Percentiles rank a stretch among this genome's conserved stretches.
Evolutionary conservation across 2,888 invertebrate species (phyloP).

Genomic region (Tribolium freemani): DNA sequence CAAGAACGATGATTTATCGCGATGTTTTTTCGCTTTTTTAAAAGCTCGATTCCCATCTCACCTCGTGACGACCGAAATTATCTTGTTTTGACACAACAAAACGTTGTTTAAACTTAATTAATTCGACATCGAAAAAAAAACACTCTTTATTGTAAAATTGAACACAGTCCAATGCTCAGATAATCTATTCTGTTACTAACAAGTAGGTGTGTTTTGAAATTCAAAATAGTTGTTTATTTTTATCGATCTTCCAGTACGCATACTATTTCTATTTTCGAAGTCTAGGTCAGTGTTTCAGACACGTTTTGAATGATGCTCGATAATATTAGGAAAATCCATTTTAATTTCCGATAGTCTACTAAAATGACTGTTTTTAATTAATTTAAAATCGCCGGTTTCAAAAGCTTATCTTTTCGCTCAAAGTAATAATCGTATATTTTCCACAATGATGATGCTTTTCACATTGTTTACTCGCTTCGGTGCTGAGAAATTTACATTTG

Average conservation of each 20-base stretch:
- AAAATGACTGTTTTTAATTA: slow-evolving; percentile 11
- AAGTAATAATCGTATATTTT: slow-evolving; percentile 31
- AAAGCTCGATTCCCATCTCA: background rate
- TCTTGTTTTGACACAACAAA: background rate
- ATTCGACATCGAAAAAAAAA: slow-evolving; percentile 13
- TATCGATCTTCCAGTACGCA: slow-evolving; percentile 33
- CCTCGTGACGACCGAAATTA: background rate
- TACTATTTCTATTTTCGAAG: slow-evolving; percentile 42
- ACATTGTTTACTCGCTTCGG: slow-evolving; percentile 27
- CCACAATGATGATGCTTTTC: slow-evolving; percentile 17
- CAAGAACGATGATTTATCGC: slow-evolving; percentile 48
- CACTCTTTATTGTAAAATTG: slow-evolving; percentile 24
- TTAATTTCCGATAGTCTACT: background rate
- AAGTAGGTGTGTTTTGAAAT: slow-evolving; percentile 39
- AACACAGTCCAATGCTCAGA: slow-evolving; percentile 34
- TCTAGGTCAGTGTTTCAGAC: slow-evolving; percentile 43
- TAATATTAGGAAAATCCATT: background rate
- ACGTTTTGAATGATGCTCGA: slow-evolving; percentile 16
- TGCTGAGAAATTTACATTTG: slow-evolving; percentile 27
- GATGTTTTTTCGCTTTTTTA: slow-evolving; percentile 17
- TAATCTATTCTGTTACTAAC: slow-evolving; percentile 39
- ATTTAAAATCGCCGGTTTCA: slow-evolving; percentile 15
- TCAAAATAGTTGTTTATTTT: slow-evolving; percentile 43
- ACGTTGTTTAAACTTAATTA: slow-evolving; percentile 10
- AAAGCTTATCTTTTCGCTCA: slow-evolving; percentile 21